phyloP scores from a whole-genome alignment of 2,888 invertebrate species.

The Drosophila fulvimacula region DNA sequence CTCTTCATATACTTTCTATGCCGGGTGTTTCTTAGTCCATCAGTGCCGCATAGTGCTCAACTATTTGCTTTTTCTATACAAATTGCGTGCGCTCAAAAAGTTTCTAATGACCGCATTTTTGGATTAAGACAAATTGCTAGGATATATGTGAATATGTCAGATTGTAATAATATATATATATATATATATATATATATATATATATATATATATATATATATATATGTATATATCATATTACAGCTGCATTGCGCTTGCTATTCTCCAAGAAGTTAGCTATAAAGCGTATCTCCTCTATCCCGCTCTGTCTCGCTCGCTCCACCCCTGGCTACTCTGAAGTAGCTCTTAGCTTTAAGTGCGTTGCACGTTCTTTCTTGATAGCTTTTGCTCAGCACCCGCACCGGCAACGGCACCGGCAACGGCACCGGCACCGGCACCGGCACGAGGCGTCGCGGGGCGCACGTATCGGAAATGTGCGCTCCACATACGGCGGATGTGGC shows the following conservation, averaged over 20 bases:
- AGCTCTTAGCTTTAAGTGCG: slow-evolving; percentile 26
- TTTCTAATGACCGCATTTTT: background rate
- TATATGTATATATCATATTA: background rate
- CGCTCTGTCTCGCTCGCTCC: background rate
- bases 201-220: background rate
- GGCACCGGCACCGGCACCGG: background rate
- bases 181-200: background rate
- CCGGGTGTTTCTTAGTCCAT: background rate
- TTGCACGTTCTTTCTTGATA: slow-evolving; percentile 35
- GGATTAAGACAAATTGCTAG: background rate
- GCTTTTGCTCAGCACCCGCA: slow-evolving; percentile 13
- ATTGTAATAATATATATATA: too few relatives aligned
- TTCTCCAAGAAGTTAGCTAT: background rate
- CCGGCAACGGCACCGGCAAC: background rate
- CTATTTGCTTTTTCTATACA: background rate
- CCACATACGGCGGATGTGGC: slow-evolving; percentile 33
- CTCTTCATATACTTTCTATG: background rate
- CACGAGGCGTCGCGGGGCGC: background rate
- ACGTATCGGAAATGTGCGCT: slow-evolving; percentile 35
- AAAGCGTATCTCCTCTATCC: too few relatives aligned
- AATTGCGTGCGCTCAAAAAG: background rate
- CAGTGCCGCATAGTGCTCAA: background rate
- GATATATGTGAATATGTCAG: background rate
- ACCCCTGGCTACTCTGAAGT: slow-evolving; percentile 23
- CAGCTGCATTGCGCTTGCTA: background rate